Evolutionary conservation across 2,113 vertebrate species (phyloP).

Genomic region (Mionectes macconnelli): DNA sequence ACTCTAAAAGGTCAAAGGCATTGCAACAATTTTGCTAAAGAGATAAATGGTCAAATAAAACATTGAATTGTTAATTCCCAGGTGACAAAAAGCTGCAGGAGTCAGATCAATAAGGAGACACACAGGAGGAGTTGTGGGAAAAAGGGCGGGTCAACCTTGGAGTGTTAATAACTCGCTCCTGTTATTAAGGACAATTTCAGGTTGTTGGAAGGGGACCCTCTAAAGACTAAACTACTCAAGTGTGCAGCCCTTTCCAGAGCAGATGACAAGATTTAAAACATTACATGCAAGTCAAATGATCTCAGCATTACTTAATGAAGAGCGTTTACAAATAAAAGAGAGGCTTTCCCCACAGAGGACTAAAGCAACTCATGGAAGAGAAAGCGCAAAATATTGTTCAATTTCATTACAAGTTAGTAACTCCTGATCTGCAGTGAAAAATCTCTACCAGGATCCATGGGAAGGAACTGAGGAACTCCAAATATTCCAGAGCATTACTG

Average conservation of each 20-base stretch:
- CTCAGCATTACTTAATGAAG: slow-evolving; percentile 57
- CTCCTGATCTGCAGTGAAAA: neutral
- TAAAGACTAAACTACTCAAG: neutral
- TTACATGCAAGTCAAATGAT: slow-evolving; percentile 23
- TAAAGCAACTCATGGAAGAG: neutral
- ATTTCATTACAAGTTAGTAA: slow-evolving; percentile 22
- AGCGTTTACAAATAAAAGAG: neutral
- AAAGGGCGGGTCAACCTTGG: slow-evolving; percentile 68
- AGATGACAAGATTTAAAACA: slow-evolving; percentile 31
- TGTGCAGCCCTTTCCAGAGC: slow-evolving; percentile 7
- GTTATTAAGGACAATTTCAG: neutral
- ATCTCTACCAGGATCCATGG: neutral
- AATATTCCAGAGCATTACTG: neutral
- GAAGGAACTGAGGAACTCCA: slow-evolving; percentile 25
- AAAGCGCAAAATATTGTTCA: neutral
- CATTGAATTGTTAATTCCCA: slow-evolving; percentile 71
- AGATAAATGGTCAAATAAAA: slow-evolving; percentile 80
- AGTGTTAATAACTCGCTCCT: slow-evolving; percentile 67
- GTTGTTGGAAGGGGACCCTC: neutral
- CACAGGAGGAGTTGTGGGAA: slow-evolving; percentile 65
- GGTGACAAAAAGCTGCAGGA: slow-evolving; percentile 59
- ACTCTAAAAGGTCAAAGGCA: slow-evolving; percentile 83
- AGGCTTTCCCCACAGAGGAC: slow-evolving; percentile 20
- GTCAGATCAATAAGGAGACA: slow-evolving; percentile 69
- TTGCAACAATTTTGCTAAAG: slow-evolving; percentile 73